A percentile compares a stretch with the other conserved stretches of the same genome.
Conservation (phyloP, 1,140 invertebrate species). For the Drosophila melanogaster region Release_6_plus_ISO1_MT NT_033777.3:10924001-10924500, state of each 20-base stretch:
- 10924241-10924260: slow-evolving; percentile 65
- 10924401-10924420: not conserved
- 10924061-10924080: slow-evolving; percentile 13
- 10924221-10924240: slow-evolving; percentile 68
- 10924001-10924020: slow-evolving; percentile 78
- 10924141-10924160: slow-evolving; percentile 48
- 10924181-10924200: slow-evolving; percentile 5
- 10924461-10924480: slow-evolving; percentile 9
- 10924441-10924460: not conserved
- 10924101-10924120: slow-evolving; percentile 78
- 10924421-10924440: not conserved
- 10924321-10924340: slow-evolving; percentile 65
- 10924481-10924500: slow-evolving; percentile 49
- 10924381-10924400: not conserved
- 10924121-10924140: slow-evolving; percentile 76
- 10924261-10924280: slow-evolving; percentile 11
- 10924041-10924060: slow-evolving; percentile 54
- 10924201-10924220: slow-evolving; percentile 49
- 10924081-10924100: slow-evolving; percentile 15
- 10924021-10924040: slow-evolving; percentile 83
- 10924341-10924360: slow-evolving; percentile 10
- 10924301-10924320: slow-evolving; percentile 40
- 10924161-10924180: slow-evolving; percentile 27
- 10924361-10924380: not conserved
- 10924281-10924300: slow-evolving; percentile 26